These are phyloP conservation scores for Leptura quadrifasciata DNA, from an alignment of 2,888 invertebrate species.

Conservation along the genomic window DNA sequence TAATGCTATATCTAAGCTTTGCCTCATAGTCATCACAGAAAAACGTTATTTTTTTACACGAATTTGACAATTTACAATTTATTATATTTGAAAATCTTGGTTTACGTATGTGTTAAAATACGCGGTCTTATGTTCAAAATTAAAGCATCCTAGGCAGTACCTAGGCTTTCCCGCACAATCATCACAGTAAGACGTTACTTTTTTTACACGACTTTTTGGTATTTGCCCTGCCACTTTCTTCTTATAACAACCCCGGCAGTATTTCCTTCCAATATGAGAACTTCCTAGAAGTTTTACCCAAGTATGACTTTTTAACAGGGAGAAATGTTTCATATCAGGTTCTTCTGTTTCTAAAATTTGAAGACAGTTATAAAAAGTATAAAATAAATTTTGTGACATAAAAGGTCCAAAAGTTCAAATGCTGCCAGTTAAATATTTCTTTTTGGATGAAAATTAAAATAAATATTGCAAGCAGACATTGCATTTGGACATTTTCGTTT, in stretches of 20 bases:
- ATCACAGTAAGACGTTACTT: conserved; percentile 53
- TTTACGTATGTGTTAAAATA: too few relatives aligned
- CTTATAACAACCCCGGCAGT: conserved; percentile 55
- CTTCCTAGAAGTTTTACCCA: background rate
- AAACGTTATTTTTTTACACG: too few relatives aligned
- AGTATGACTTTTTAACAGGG: background rate
- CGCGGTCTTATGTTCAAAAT: background rate
- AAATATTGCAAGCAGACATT: too few relatives aligned
- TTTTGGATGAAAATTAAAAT: too few relatives aligned
- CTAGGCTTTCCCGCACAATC: conserved; percentile 53
- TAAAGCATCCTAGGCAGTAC: conserved; percentile 50
- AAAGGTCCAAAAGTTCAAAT: too few relatives aligned
- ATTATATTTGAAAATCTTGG: too few relatives aligned
- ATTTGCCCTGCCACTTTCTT: conserved; percentile 49
- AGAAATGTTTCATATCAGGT: background rate
- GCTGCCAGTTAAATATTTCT: too few relatives aligned
- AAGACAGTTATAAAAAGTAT: background rate
- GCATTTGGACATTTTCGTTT: too few relatives aligned
- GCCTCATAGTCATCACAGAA: too few relatives aligned
- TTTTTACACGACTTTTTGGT: conserved; percentile 52
- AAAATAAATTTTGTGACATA: background rate
- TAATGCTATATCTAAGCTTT: too few relatives aligned
- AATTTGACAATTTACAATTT: too few relatives aligned
- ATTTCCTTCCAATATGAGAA: conserved; percentile 45
- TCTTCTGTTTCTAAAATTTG: background rate